Percentiles rank a stretch among this genome's conserved stretches.
Conservation (phyloP, 2,888 invertebrate species). For the Drosophila neotestacea region DNA sequence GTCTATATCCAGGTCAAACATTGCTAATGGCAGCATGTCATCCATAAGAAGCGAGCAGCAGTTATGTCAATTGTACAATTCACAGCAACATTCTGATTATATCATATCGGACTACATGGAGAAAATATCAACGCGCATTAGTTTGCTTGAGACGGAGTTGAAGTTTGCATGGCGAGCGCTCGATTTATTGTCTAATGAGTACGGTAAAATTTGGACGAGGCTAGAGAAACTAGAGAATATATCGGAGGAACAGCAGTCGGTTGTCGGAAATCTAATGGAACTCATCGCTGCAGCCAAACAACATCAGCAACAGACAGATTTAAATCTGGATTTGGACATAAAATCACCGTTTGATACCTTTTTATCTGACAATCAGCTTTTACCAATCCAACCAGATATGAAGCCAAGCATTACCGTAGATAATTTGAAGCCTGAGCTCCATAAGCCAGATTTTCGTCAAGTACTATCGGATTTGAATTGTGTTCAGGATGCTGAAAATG, state of each 20-base stretch:
- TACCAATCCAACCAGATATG: conserved; percentile 19
- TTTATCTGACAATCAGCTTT: conserved; percentile 30
- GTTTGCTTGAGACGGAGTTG: conserved; percentile 94
- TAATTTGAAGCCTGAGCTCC: neutral
- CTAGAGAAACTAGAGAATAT: conserved; percentile 94
- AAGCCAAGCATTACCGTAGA: neutral
- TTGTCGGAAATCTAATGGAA: conserved; percentile 92
- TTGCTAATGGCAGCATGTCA: conserved; percentile 56
- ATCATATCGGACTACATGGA: conserved; percentile 97
- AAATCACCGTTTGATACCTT: conserved; percentile 27
- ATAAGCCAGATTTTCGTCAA: conserved; percentile 22
- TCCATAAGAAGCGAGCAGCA: conserved; percentile 83
- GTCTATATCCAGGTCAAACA: conserved; percentile 38
- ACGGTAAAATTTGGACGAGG: conserved; percentile 97
- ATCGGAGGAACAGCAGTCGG: conserved; percentile 95
- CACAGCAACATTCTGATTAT: conserved; percentile 89
- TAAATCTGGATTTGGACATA: conserved; percentile 16
- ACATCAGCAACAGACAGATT: conserved; percentile 35
- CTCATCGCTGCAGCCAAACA: conserved; percentile 70
- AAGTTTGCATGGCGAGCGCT: conserved; percentile 97
- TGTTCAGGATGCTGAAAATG: conserved; percentile 19
- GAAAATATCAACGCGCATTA: conserved; percentile 93
- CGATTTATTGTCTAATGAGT: conserved; percentile 95
- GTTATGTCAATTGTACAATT: conserved; percentile 81
- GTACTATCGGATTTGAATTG: conserved; percentile 25